phyloP scores from a whole-genome alignment of 2,888 invertebrate genomes.

The Oxytorus armatus region DNA sequence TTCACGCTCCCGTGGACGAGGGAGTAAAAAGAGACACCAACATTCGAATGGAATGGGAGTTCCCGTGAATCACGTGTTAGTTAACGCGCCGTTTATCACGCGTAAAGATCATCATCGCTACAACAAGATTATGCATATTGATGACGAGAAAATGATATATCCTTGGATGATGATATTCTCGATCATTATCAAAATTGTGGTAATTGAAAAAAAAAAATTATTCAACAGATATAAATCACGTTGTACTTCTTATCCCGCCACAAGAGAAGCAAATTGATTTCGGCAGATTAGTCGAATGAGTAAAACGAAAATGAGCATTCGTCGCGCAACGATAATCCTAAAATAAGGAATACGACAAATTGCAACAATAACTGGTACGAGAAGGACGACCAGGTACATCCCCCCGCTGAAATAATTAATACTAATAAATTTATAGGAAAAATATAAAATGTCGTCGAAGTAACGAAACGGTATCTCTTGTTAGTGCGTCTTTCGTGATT shows the following conservation, averaged over 20 bases:
- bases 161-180: constrained; percentile 14
- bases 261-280: background rate
- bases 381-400: too few species aligned
- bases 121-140: background rate
- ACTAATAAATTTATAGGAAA: too few species aligned
- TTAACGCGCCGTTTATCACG: constrained; percentile 55
- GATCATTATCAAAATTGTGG: constrained; percentile 15
- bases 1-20: constrained; percentile 24
- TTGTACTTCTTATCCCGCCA: background rate
- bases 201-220: constrained; percentile 29
- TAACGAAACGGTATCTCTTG: too few species aligned
- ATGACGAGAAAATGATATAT: constrained; percentile 18
- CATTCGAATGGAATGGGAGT: constrained; percentile 40
- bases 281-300: background rate
- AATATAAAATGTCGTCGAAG: too few species aligned
- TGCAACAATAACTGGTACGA: too few species aligned
- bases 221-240: constrained; percentile 12
- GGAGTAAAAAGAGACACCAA: constrained; percentile 20
- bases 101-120: constrained; percentile 56
- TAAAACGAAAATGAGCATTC: background rate
- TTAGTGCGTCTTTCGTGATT: too few species aligned
- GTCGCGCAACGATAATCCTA: background rate
- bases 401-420: too few species aligned
- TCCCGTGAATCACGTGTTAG: constrained; percentile 59
- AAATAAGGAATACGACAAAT: too few species aligned